These are phyloP conservation scores for Volucella bombylans DNA, from an alignment of 2,888 invertebrate species.

Conservation along the genomic window DNA sequence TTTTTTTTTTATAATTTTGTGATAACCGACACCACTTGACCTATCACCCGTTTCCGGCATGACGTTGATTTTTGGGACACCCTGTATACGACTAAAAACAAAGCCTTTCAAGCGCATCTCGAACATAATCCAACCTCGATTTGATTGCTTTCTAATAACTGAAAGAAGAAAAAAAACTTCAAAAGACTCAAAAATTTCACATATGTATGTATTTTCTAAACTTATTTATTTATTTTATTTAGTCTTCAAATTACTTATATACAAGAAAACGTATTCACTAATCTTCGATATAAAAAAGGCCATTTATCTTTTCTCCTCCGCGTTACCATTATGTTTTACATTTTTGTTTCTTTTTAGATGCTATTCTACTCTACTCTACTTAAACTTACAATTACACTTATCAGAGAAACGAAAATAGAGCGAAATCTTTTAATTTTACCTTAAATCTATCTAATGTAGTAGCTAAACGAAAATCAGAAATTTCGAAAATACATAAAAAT, in stretches of 20 bases:
- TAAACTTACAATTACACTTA: conserved; percentile 31
- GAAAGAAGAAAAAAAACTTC: not conserved
- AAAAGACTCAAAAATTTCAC: not conserved
- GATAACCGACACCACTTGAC: no score
- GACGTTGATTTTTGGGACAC: no score
- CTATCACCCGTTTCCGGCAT: no score
- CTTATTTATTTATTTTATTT: conserved; percentile 59
- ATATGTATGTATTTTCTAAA: conserved; percentile 30
- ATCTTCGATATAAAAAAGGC: conserved; percentile 74
- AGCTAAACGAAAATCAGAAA: conserved; percentile 17
- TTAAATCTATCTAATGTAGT: conserved; percentile 14
- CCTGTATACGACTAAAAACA: no score
- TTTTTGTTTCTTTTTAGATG: conserved; percentile 6
- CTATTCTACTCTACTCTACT: conserved; percentile 4
- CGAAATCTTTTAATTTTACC: not conserved
- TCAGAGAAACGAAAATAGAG: conserved; percentile 8
- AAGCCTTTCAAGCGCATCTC: no score
- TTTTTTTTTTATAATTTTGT: no score
- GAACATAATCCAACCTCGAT: no score
- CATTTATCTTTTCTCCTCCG: conserved; percentile 61
- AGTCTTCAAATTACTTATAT: conserved; percentile 71
- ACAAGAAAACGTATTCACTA: conserved; percentile 70
- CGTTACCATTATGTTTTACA: conserved; percentile 52
- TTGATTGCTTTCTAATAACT: not conserved
- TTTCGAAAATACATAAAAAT: conserved; percentile 10